A percentile compares a stretch with the other conserved stretches of the same genome.
Evolutionary conservation across 2,888 invertebrate species (phyloP).

Genomic region (Podotricha telesiphe): DNA sequence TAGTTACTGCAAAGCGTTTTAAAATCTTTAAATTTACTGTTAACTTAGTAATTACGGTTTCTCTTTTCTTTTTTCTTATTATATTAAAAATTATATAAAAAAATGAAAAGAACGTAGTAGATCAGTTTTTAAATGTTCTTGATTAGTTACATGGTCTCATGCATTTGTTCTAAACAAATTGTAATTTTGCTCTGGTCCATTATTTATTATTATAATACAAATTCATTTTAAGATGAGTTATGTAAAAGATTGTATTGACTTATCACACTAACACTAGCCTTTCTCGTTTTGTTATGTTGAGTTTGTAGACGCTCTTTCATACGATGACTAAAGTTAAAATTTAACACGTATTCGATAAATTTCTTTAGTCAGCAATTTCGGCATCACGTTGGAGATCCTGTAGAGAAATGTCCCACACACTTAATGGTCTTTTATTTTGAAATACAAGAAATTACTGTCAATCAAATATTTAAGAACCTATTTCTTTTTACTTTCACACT

Average conservation of each 20-base stretch:
- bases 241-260: not conserved
- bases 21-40: not conserved
- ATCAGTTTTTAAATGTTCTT: too few relatives aligned
- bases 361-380: not conserved
- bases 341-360: not conserved
- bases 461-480: too few relatives aligned
- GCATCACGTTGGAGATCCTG: not conserved
- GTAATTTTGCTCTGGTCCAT: too few relatives aligned
- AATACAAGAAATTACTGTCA: too few relatives aligned
- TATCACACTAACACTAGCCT: not conserved
- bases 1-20: not conserved
- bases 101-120: too few relatives aligned
- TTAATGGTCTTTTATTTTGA: too few relatives aligned
- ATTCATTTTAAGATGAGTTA: too few relatives aligned
- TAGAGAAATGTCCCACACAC: not conserved
- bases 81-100: too few relatives aligned
- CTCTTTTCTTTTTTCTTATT: not conserved
- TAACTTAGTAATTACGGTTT: not conserved
- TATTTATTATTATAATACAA: too few relatives aligned
- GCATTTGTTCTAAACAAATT: too few relatives aligned
- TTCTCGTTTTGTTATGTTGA: not conserved
- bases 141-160: too few relatives aligned
- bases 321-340: not conserved
- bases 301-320: not conserved
- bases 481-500: too few relatives aligned